Percentiles rank a stretch among this genome's conserved stretches.
phyloP scores from a whole-genome alignment of 2,888 invertebrate species.

The Tricholauxania praeusta region DNA sequence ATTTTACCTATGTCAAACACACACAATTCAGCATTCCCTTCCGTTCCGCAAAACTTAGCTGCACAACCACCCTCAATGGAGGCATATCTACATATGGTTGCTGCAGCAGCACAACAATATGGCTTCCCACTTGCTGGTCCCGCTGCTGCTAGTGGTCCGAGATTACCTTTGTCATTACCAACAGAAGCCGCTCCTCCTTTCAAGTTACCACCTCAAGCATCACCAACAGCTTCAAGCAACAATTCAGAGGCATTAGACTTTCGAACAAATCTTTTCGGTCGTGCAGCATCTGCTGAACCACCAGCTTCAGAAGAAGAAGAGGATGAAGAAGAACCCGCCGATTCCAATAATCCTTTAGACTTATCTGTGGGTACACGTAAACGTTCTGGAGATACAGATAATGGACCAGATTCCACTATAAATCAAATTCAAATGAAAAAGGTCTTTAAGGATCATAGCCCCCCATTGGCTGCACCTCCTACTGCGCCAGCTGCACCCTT shows the following conservation, averaged over 20 bases:
- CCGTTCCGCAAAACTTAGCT: slow-evolving; percentile 71
- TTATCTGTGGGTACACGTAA: slow-evolving; percentile 84
- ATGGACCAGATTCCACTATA: slow-evolving; percentile 51
- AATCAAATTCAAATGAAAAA: slow-evolving; percentile 69
- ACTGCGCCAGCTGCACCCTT: slow-evolving; percentile 79
- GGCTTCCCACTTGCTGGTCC: slow-evolving; percentile 75
- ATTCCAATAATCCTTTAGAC: slow-evolving; percentile 77
- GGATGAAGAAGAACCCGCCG: slow-evolving; percentile 73
- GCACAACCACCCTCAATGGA: slow-evolving; percentile 83
- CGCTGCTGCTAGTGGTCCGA: slow-evolving; percentile 56
- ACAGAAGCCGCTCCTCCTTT: slow-evolving; percentile 74
- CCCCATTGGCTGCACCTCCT: slow-evolving; percentile 73
- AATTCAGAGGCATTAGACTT: slow-evolving; percentile 82
- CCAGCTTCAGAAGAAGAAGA: slow-evolving; percentile 69
- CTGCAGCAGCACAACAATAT: slow-evolving; percentile 80
- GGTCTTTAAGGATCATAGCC: slow-evolving; percentile 61
- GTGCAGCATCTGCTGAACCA: slow-evolving; percentile 71
- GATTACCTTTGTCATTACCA: slow-evolving; percentile 73
- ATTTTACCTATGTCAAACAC: slow-evolving; percentile 46
- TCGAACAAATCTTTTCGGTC: slow-evolving; percentile 77
- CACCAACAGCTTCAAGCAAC: slow-evolving; percentile 70
- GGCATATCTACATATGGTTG: slow-evolving; percentile 80
- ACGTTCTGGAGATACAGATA: slow-evolving; percentile 72
- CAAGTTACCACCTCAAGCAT: slow-evolving; percentile 66
- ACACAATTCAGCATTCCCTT: slow-evolving; percentile 61